Evolutionary conservation across 1,140 invertebrate genomes (phyloP), one percentile per base, ranked within the genome.

Genomic region (Papilio helenus): DNA sequence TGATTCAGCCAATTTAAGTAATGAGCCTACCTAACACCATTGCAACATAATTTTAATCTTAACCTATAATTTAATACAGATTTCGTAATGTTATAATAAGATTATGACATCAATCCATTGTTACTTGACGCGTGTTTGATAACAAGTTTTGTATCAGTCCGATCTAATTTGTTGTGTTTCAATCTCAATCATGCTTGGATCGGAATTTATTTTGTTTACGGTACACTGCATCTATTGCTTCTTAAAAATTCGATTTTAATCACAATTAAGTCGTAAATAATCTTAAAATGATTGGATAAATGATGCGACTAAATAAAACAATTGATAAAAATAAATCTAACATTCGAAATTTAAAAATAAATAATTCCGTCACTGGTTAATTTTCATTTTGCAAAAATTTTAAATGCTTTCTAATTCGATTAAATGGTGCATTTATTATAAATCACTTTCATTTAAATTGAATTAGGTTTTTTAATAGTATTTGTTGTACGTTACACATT

Each of bases 401-500:
- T 65, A 65, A 49, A 73, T 29, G 44, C 44, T 74, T 74, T 77
- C 58, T 61, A 61, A 77, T 77, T 61, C 55, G 65, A 77, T 77
- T 39, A 61, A 61, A 65, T 65, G 18, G n/a, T 39, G 16, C n/a
- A 61, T 78, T 61, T 80, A 79, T 23, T 68, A 55, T 42, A 72
- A 80, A 82, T 82, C 80, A 81, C 79, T 83, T 83, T 82, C 65
- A 16, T 51, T 39, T 4, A 39, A 74, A 78, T 29, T 73, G 68
- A 74, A 39, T 61, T 77, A 61, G 42, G 42, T 76, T 79, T 81
- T 46, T 81, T 80, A 80, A 83, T 79, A 76, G 73, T 77, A 76
- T 79, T 74, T 79, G 46, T 71, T 79, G 80, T 79, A 83, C 80
- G 82, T 77, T 29, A 85, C 84, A 89, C 82, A 87, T 84, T 78